Evolutionary conservation across 2,888 invertebrate genomes (phyloP).

Genomic region (Eumacrocentrus americanus): DNA sequence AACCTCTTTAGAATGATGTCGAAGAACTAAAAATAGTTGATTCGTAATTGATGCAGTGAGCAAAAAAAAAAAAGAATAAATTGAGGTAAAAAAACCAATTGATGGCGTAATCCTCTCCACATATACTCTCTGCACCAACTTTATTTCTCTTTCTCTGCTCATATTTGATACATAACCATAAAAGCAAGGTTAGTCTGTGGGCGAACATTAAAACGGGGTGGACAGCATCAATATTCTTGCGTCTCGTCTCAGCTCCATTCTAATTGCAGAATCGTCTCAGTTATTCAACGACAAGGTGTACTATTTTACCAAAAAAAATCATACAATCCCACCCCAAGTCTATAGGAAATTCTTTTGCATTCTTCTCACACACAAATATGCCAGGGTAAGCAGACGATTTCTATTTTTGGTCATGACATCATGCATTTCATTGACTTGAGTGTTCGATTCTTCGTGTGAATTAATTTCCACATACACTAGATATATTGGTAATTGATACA

Average conservation of each 20-base stretch:
- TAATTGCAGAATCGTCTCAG: conserved; percentile 29
- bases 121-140: neutral
- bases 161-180: conserved; percentile 27
- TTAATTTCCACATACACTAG: conserved; percentile 1
- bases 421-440: conserved; percentile 24
- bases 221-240: conserved; percentile 16
- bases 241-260: conserved; percentile 24
- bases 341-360: conserved; percentile 8
- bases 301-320: neutral
- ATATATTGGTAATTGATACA: neutral
- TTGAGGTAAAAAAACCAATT: conserved; percentile 8
- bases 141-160: conserved; percentile 17
- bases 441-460: conserved; percentile 4
- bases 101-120: neutral
- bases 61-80: neutral
- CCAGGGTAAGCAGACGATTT: conserved; percentile 47
- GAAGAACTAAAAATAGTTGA: conserved; percentile 15
- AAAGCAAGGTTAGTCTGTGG: conserved; percentile 32
- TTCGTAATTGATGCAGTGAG: neutral
- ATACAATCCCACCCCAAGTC: conserved; percentile 7
- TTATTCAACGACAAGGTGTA: neutral
- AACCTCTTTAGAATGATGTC: neutral
- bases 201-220: conserved; percentile 27
- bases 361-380: conserved; percentile 38
- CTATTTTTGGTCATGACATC: conserved; percentile 46